Evolutionary conservation across 2,888 invertebrate genomes (phyloP).

Genomic region (Epinotia nisella): DNA sequence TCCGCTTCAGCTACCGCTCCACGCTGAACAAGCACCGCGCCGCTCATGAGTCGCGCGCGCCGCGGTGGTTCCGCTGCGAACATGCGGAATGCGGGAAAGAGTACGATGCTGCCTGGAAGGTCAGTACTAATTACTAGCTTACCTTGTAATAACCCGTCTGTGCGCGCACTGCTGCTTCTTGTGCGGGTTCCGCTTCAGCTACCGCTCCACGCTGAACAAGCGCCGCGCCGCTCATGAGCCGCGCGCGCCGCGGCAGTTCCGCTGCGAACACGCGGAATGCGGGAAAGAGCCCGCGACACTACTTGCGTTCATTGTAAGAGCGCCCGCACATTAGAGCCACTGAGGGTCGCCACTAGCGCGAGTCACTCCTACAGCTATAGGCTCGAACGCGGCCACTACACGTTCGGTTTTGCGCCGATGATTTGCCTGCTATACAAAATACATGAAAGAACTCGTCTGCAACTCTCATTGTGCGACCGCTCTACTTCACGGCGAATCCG

Average conservation of each 20-base stretch:
- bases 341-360: too few species aligned
- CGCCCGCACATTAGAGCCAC: too few species aligned
- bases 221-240: slow-evolving; percentile 64
- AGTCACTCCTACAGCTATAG: too few species aligned
- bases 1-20: slow-evolving; percentile 72
- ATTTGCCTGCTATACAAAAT: too few species aligned
- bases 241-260: slow-evolving; percentile 48
- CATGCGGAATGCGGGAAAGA: slow-evolving; percentile 53
- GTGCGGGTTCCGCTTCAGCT: slow-evolving; percentile 69
- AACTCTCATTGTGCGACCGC: too few species aligned
- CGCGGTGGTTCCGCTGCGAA: slow-evolving; percentile 56
- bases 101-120: slow-evolving; percentile 70
- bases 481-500: too few species aligned
- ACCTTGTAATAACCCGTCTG: slow-evolving; percentile 68
- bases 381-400: too few species aligned
- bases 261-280: slow-evolving; percentile 59
- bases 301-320: too few species aligned
- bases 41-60: slow-evolving; percentile 56
- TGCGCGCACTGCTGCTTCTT: slow-evolving; percentile 64
- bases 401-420: too few species aligned
- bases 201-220: slow-evolving; percentile 76
- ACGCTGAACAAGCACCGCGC: slow-evolving; percentile 72
- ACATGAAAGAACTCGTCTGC: too few species aligned
- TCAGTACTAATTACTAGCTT: too few species aligned
- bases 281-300: too few species aligned